Evolutionary conservation across 2,888 invertebrate genomes (phyloP).

Genomic region (Cheilosia pagana): DNA sequence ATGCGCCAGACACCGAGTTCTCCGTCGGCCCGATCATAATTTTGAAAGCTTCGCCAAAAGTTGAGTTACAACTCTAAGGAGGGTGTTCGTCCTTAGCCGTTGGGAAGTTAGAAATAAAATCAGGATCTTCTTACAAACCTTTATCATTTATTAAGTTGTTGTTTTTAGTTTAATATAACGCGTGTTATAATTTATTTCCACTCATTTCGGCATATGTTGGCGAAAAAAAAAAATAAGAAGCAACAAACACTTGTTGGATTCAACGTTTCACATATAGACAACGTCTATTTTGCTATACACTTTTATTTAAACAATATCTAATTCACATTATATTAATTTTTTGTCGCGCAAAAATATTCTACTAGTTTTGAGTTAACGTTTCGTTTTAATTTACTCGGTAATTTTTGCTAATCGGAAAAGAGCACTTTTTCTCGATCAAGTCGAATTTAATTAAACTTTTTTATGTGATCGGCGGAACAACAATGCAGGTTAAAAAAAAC

Average conservation of each 20-base stretch:
- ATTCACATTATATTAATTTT: not conserved
- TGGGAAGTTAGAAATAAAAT: no score
- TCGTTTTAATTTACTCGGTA: not conserved
- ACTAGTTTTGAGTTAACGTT: not conserved
- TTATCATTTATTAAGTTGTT: slow-evolving; percentile 9
- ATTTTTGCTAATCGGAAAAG: not conserved
- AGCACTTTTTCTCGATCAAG: not conserved
- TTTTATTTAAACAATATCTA: not conserved
- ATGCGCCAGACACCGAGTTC: no score
- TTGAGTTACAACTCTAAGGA: no score
- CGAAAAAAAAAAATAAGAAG: not conserved
- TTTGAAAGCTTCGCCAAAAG: no score
- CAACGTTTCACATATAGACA: slow-evolving; percentile 6
- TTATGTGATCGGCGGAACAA: not conserved
- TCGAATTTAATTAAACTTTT: not conserved
- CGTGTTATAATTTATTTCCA: not conserved
- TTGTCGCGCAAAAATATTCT: not conserved
- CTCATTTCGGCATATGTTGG: not conserved
- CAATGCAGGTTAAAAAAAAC: slow-evolving; percentile 14
- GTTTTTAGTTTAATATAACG: no score
- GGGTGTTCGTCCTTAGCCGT: no score
- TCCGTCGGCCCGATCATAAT: no score
- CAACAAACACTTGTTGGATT: slow-evolving; percentile 43
- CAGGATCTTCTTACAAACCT: slow-evolving; percentile 10
- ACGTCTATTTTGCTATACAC: not conserved